These are phyloP conservation scores for Pomacea canaliculata DNA, from an alignment of 2,888 invertebrate genomes.

Conservation along the genomic window DNA sequence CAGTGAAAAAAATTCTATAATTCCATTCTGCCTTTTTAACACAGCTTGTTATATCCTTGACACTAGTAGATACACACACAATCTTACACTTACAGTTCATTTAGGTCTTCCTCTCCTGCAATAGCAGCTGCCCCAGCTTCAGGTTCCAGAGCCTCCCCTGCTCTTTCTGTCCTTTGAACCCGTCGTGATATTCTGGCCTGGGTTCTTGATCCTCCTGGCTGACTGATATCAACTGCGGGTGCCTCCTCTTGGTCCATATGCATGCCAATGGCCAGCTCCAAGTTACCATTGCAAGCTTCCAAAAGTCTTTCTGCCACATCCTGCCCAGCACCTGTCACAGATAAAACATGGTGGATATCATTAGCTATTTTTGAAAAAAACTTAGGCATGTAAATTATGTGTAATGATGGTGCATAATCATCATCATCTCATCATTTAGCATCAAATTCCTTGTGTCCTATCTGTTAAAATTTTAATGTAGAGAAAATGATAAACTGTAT, in stretches of 20 bases:
- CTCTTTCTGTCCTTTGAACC: not conserved
- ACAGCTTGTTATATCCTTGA: too few relatives aligned
- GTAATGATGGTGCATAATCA: too few relatives aligned
- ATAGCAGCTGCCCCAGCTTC: slow-evolving; percentile 28
- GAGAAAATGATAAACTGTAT: too few relatives aligned
- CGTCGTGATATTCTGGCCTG: not conserved
- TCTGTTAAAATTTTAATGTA: too few relatives aligned
- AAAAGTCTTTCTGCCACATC: slow-evolving; percentile 66
- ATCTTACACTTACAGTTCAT: slow-evolving; percentile 10
- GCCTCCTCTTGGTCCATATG: slow-evolving; percentile 68
- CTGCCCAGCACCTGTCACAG: slow-evolving; percentile 56
- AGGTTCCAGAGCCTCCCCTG: slow-evolving; percentile 5
- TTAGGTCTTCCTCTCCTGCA: slow-evolving; percentile 6
- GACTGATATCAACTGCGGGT: not conserved
- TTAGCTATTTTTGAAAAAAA: too few relatives aligned
- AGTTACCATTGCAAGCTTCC: slow-evolving; percentile 71
- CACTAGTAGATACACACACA: not conserved
- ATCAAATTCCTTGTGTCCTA: too few relatives aligned
- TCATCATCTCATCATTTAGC: too few relatives aligned
- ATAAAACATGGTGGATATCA: not conserved
- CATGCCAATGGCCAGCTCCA: slow-evolving; percentile 73
- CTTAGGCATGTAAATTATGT: too few relatives aligned
- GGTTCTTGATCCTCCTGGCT: slow-evolving; percentile 10
- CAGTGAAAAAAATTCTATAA: too few relatives aligned
- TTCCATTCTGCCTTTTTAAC: too few relatives aligned